Evolutionary conservation across 2,888 invertebrate species (phyloP).

Genomic region (Hypsopygia costalis): DNA sequence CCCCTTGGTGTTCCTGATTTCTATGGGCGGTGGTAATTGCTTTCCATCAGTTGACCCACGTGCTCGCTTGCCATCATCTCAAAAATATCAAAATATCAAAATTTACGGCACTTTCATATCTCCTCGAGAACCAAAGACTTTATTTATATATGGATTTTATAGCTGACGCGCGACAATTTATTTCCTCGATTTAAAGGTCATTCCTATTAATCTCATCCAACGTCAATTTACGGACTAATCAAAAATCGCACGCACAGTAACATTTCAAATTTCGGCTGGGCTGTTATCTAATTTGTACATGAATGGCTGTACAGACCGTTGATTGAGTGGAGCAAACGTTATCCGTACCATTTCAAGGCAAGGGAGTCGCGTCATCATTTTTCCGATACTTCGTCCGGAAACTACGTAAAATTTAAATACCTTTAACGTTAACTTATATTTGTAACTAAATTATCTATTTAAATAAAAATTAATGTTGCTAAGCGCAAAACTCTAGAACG

Average conservation of each 20-base stretch:
- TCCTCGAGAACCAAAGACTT: too few species aligned
- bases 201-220: neutral
- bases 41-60: too few species aligned
- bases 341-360: conserved; percentile 12
- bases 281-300: conserved; percentile 23
- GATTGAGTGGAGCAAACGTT: conserved; percentile 20
- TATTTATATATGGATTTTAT: too few species aligned
- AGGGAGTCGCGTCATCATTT: conserved; percentile 7
- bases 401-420: conserved; percentile 4
- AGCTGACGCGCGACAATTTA: too few species aligned
- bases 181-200: conserved; percentile 22
- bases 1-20: too few species aligned
- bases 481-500: too few species aligned
- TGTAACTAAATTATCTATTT: neutral
- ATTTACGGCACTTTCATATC: too few species aligned
- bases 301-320: conserved; percentile 17
- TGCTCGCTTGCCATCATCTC: too few species aligned
- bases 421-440: neutral
- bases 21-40: too few species aligned
- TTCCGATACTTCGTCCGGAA: conserved; percentile 3
- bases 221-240: conserved; percentile 14
- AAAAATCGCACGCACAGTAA: conserved; percentile 21
- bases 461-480: too few species aligned
- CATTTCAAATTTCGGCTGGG: conserved; percentile 19
- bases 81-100: too few species aligned